Base-by-base conservation (phyloP, 1,140 invertebrate species). In the Zaprionus capensis region DNA sequence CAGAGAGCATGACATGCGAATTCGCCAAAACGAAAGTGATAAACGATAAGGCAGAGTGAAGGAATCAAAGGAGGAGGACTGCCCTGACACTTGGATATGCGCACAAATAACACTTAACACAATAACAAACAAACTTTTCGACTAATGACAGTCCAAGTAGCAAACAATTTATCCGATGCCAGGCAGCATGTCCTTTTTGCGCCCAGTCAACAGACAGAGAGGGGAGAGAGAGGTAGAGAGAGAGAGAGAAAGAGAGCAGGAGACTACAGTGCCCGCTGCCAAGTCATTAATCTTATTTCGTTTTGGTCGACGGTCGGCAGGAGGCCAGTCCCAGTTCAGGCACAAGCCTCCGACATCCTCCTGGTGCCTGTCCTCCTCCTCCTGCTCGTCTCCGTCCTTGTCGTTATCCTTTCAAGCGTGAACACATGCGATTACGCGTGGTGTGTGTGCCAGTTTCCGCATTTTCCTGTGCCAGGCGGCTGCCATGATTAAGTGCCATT, bases 401-500 rank as follows among this genome's bases (percentile, higher is more conserved):
- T 85, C 76, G 74, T 80, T 91, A 91, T 91, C 88, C 88, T 91
- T 91, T 91, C 83, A 91, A 91, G 84, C 88, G 88, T 90, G 83
- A 91, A 91, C 88, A 91, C 88, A 91, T 91, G 84, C 88, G 88
- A 91, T 91, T 91, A 91, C 88, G 85, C 83, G 76, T 90, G 80
- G 81, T 78, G 86, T 91, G 85, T 91, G 81, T 82, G 72, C 81
- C 79, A 86, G 85, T 90, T 90, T 91, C 88, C 84, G 88, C 78
- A 88, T 90, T 91, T 82, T 84, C 88, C 88, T 88, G 88, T 75
- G 78, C 88, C 86, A 90, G 81, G 70, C 83, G 81, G 81, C 88
- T 91, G 87, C 87, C 90, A 91, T 91, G 88, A 91, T 91, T 91
- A 91, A 91, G 88, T 91, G 88, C 88, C 88, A 91, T 91, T 91